Evolutionary conservation across 2,888 invertebrate species (phyloP).

Genomic region (Catonia carolina): DNA sequence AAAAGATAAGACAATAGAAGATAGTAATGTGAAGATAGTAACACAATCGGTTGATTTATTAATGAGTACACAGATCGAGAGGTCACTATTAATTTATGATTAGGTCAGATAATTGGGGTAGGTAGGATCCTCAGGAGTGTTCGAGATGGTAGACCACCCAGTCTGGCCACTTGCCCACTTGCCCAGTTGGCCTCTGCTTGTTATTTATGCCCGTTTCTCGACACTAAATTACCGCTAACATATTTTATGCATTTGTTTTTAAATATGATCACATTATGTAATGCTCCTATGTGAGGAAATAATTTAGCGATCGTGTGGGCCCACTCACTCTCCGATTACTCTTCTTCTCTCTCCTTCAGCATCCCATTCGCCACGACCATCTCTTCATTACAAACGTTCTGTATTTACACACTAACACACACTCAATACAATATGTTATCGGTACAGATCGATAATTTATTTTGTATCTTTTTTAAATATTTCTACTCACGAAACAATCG

Average conservation of each 20-base stretch:
- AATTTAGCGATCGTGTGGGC: slow-evolving; percentile 15
- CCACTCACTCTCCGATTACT: no score
- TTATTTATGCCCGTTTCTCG: slow-evolving; percentile 20
- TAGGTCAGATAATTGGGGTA: slow-evolving; percentile 11
- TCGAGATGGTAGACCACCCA: no score
- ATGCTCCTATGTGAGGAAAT: slow-evolving; percentile 23
- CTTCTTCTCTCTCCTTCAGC: no score
- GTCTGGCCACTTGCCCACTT: not conserved
- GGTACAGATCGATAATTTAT: no score
- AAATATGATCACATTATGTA: slow-evolving; percentile 27
- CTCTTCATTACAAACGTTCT: no score
- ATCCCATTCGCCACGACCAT: no score
- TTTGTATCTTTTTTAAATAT: no score
- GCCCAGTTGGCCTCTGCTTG: not conserved
- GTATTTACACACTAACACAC: no score
- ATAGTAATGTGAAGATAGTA: no score
- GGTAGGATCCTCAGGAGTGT: slow-evolving; percentile 1
- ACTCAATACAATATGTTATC: no score
- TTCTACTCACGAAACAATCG: no score
- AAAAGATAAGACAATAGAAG: no score
- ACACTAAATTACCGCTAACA: slow-evolving; percentile 22
- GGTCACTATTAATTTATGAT: slow-evolving; percentile 14
- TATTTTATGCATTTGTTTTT: slow-evolving; percentile 27
- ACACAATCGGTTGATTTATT: slow-evolving; percentile 5
- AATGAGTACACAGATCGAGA: slow-evolving; percentile 6